phyloP scores from a whole-genome alignment of 1,140 invertebrate genomes.

The Bombus waltoni region DNA sequence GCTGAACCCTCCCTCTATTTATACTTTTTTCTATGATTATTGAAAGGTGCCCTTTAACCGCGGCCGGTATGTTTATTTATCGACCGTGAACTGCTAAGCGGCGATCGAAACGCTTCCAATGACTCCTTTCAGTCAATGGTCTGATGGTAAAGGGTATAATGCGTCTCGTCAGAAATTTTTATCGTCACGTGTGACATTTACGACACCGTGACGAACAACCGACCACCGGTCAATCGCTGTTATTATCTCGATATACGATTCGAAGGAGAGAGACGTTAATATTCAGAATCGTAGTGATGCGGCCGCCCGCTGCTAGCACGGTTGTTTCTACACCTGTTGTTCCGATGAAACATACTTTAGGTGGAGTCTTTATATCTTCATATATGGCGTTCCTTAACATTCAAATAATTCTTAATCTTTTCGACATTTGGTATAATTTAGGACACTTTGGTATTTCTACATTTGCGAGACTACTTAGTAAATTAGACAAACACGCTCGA shows the following conservation, averaged over 20 bases:
- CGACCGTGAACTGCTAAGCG: neutral
- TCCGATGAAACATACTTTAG: neutral
- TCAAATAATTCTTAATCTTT: too few species aligned
- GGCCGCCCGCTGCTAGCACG: too few species aligned
- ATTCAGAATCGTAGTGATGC: neutral
- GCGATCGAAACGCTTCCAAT: conserved; percentile 20
- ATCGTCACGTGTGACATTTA: conserved; percentile 33
- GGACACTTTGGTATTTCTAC: too few species aligned
- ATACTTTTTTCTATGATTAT: neutral
- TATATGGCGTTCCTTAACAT: neutral
- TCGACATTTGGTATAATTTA: too few species aligned
- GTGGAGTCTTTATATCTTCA: neutral
- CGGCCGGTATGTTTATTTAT: conserved; percentile 4
- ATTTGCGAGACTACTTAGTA: too few species aligned
- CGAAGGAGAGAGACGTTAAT: neutral
- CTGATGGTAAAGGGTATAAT: neutral
- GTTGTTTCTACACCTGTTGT: neutral
- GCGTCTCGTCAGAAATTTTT: conserved; percentile 30
- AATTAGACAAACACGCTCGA: too few species aligned
- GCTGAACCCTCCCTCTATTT: neutral
- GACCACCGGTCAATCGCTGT: conserved; percentile 13
- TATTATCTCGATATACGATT: conserved; percentile 10
- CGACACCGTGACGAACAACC: conserved; percentile 29
- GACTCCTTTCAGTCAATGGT: neutral
- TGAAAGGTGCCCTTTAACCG: neutral